phyloP scores from a whole-genome alignment of 2,888 invertebrate species.

The Liposcelis brunnea region DNA sequence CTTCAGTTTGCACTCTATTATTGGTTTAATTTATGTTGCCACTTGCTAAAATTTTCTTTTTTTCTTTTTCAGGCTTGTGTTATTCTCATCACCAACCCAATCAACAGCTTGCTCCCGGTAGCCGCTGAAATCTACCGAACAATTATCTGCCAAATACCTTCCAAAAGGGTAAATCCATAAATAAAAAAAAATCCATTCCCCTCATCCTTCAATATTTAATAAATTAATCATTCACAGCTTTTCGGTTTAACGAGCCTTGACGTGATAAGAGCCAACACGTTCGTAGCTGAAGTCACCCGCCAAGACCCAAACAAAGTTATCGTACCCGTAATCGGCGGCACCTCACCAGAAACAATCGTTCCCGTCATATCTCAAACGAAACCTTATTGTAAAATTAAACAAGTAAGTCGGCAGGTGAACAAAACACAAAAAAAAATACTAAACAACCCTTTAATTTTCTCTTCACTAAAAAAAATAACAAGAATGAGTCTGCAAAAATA shows the following conservation, averaged over 20 bases:
- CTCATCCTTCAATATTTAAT: too few relatives aligned
- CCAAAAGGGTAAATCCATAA: constrained; percentile 28
- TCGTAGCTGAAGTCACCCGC: constrained; percentile 46
- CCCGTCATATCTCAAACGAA: constrained; percentile 56
- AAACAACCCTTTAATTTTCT: too few relatives aligned
- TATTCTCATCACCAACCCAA: constrained; percentile 31
- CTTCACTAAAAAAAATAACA: too few relatives aligned
- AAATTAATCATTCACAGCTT: constrained; percentile 20
- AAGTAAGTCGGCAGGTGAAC: constrained; percentile 24
- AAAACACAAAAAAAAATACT: too few relatives aligned
- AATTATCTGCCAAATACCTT: constrained; percentile 37
- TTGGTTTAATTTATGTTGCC: too few relatives aligned
- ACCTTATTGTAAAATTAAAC: constrained; percentile 33
- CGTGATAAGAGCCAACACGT: constrained; percentile 54
- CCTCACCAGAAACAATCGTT: constrained; percentile 52
- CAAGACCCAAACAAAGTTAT: constrained; percentile 43
- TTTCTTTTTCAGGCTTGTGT: constrained; percentile 26
- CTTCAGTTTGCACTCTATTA: too few relatives aligned
- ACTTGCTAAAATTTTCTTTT: too few relatives aligned
- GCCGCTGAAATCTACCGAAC: constrained; percentile 47
- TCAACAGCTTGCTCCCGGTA: constrained; percentile 54
- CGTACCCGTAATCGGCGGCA: constrained; percentile 65
- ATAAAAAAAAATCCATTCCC: constrained; percentile 20
- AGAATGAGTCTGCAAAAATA: too few relatives aligned
- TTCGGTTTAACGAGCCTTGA: constrained; percentile 65